Percentiles rank a stretch among this genome's conserved stretches.
Conservation (phyloP, 2,797 vertebrate genomes). For the Epinephelus malabaricus region DNA sequence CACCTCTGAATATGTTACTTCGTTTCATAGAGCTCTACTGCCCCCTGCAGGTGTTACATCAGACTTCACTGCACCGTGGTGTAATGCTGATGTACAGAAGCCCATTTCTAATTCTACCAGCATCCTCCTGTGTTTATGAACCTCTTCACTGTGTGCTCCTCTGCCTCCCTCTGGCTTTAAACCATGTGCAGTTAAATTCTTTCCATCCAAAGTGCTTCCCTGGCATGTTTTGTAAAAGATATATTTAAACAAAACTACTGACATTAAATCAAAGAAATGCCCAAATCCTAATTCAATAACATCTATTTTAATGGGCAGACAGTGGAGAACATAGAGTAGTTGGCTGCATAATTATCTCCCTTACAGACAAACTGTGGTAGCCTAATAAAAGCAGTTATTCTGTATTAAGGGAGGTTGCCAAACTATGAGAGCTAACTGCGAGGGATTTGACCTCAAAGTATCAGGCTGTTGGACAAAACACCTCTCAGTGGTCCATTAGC, state of each 20-base stretch:
- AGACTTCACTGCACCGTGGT: background rate
- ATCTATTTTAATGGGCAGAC: background rate
- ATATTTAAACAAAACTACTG: background rate
- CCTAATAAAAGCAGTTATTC: too few species aligned
- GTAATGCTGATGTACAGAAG: background rate
- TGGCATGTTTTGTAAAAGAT: background rate
- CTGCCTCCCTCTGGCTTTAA: background rate
- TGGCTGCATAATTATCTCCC: too few species aligned
- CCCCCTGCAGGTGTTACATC: constrained; percentile 31
- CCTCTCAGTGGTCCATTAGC: too few species aligned
- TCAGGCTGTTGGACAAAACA: too few species aligned
- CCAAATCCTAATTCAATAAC: background rate
- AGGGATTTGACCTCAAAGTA: too few species aligned
- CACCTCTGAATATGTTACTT: background rate
- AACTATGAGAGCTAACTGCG: too few species aligned
- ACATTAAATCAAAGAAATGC: background rate
- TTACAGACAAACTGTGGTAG: background rate
- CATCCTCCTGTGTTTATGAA: background rate
- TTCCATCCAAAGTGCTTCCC: background rate
- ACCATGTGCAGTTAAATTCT: background rate
- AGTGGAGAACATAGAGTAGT: background rate
- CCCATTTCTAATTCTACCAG: background rate
- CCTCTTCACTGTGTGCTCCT: constrained; percentile 3
- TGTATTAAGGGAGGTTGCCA: background rate
- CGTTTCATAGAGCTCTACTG: constrained; percentile 28